Evolutionary conservation across 2,888 invertebrate species (phyloP).

Genomic region (Patella ulyssiponensis): DNA sequence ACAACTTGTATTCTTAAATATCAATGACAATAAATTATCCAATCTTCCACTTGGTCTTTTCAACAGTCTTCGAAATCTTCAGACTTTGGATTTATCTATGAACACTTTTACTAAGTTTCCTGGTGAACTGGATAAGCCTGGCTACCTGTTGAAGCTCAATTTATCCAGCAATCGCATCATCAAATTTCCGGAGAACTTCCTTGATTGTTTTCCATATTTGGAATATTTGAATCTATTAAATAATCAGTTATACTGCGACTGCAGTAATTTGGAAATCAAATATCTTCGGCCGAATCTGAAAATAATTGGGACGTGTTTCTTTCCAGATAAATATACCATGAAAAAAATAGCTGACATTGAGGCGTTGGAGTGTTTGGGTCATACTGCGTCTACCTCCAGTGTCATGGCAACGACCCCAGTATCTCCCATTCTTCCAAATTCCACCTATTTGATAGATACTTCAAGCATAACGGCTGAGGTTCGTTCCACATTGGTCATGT

Average conservation of each 20-base stretch:
- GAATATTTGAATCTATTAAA: slow-evolving; percentile 20
- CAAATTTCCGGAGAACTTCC: slow-evolving; percentile 19
- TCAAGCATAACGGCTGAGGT: not conserved
- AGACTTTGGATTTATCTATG: slow-evolving; percentile 23
- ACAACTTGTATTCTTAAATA: slow-evolving; percentile 22
- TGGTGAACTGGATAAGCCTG: slow-evolving; percentile 12
- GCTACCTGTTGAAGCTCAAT: slow-evolving; percentile 23
- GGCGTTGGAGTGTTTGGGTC: not conserved
- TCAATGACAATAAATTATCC: slow-evolving; percentile 29
- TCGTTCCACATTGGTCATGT: not conserved
- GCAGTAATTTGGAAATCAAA: slow-evolving; percentile 19
- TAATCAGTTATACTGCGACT: slow-evolving; percentile 37
- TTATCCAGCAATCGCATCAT: slow-evolving; percentile 30
- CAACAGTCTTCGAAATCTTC: slow-evolving; percentile 21
- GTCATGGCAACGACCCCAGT: not conserved
- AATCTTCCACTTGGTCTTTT: slow-evolving; percentile 26
- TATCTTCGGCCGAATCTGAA: slow-evolving; percentile 17
- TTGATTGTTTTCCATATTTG: slow-evolving; percentile 26
- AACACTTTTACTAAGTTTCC: slow-evolving; percentile 31
- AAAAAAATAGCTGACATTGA: slow-evolving; percentile 11
- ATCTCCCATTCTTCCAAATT: not conserved
- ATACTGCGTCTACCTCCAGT: not conserved
- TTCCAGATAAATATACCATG: slow-evolving; percentile 20
- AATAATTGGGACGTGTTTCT: slow-evolving; percentile 27
- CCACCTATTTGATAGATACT: not conserved